Percentiles rank a stretch among this genome's conserved stretches.
Conservation (phyloP, 2,113 vertebrate genomes). For the Oxyruncus cristatus region DNA sequence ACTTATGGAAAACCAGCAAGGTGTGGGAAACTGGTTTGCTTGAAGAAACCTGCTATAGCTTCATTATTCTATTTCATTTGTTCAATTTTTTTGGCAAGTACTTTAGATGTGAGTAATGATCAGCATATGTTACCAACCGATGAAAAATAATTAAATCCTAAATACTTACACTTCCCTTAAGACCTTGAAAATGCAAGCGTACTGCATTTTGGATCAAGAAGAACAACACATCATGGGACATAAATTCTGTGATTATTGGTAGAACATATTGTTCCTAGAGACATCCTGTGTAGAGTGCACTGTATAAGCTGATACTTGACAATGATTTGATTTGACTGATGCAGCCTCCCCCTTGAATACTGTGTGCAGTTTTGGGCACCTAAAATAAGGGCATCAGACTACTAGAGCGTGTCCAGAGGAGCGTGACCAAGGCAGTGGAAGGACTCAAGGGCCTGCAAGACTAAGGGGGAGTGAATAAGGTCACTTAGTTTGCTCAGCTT, state of each 20-base stretch:
- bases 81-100: not conserved
- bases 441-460: not conserved
- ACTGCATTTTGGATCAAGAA: not conserved
- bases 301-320: not conserved
- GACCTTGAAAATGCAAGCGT: not conserved
- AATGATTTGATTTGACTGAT: not conserved
- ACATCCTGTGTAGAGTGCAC: not conserved
- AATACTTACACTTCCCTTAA: not conserved
- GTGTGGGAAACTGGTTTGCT: not conserved
- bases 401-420: not conserved
- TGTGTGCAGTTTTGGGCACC: not conserved
- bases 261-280: not conserved
- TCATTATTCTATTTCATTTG: not conserved
- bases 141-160: not conserved
- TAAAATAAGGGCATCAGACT: not conserved
- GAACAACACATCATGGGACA: not conserved
- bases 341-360: fast-evolving
- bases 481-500: not conserved
- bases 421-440: not conserved
- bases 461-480: fast-evolving
- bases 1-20: not conserved
- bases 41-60: not conserved
- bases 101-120: not conserved
- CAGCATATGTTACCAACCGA: not conserved
- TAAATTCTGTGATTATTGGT: not conserved